A percentile compares a stretch with the other conserved stretches of the same genome.
Evolutionary conservation across 2,113 vertebrate species (phyloP).

Genomic region (Aythya baeri): DNA sequence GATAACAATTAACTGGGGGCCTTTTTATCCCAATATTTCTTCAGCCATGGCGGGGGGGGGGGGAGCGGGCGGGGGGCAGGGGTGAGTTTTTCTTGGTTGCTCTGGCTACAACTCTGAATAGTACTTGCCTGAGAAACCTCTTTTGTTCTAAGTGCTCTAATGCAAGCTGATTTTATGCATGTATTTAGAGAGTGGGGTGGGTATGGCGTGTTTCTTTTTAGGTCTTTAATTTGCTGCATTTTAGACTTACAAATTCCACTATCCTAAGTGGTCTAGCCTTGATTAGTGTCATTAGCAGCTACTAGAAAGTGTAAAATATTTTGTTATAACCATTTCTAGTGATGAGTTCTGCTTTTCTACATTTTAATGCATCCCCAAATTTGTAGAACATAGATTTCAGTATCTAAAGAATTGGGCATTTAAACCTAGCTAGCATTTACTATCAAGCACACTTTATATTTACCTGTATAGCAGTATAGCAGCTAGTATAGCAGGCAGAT

Average conservation of each 20-base stretch:
- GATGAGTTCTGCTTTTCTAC: background rate
- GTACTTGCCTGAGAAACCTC: background rate
- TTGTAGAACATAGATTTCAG: background rate
- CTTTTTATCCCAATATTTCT: background rate
- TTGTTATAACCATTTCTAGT: background rate
- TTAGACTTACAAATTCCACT: background rate
- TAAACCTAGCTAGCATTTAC: background rate
- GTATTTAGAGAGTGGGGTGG: background rate
- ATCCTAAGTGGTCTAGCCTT: background rate
- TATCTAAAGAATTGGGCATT: background rate
- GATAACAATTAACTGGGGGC: background rate
- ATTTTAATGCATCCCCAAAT: background rate
- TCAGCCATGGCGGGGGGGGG: background rate
- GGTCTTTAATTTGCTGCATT: background rate
- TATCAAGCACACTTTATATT: background rate
- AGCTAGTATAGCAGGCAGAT: background rate
- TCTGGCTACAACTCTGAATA: background rate
- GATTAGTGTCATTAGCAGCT: background rate
- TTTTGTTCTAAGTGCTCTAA: background rate
- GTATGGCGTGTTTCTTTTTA: background rate
- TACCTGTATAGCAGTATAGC: background rate
- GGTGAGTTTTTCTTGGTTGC: accelerated
- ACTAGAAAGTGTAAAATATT: background rate
- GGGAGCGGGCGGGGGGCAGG: accelerated
- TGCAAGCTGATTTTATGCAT: accelerated